Conservation (phyloP, 2,113 vertebrate genomes). For the Callionymus lyra region DNA sequence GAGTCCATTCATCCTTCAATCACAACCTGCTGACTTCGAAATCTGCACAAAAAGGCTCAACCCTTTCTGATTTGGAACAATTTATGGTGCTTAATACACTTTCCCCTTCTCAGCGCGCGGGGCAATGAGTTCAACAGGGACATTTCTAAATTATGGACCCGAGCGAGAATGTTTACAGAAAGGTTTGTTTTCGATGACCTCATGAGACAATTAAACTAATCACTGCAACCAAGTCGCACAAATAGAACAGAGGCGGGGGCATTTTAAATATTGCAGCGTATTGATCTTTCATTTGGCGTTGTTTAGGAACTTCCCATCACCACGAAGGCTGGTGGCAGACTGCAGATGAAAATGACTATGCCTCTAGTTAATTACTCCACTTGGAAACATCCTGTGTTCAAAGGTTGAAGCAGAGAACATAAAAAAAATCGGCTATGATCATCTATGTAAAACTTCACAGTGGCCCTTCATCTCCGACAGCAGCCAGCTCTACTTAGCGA, state of each 20-base stretch:
- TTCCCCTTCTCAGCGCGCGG: constrained; percentile 33
- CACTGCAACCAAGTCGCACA: constrained; percentile 34
- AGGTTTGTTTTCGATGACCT: constrained; percentile 51
- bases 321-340: no score
- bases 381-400: constrained; percentile 62
- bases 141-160: constrained; percentile 46
- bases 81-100: constrained; percentile 42
- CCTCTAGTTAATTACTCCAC: constrained; percentile 47
- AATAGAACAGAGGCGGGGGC: constrained; percentile 31
- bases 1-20: no score
- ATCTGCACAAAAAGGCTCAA: constrained; percentile 35
- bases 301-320: constrained; percentile 25
- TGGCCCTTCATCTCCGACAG: constrained; percentile 50
- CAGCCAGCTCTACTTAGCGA: constrained; percentile 54
- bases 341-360: constrained; percentile 31
- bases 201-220: constrained; percentile 53
- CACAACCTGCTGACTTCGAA: no score
- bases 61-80: constrained; percentile 39
- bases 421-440: constrained; percentile 50
- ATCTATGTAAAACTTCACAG: constrained; percentile 61
- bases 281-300: constrained; percentile 45
- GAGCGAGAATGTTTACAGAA: constrained; percentile 35
- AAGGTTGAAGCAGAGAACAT: constrained; percentile 45
- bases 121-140: constrained; percentile 34
- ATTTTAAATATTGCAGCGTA: constrained; percentile 30